These are phyloP conservation scores for Rhagonycha fulva DNA, from an alignment of 2,888 invertebrate genomes.

Conservation along the genomic window DNA sequence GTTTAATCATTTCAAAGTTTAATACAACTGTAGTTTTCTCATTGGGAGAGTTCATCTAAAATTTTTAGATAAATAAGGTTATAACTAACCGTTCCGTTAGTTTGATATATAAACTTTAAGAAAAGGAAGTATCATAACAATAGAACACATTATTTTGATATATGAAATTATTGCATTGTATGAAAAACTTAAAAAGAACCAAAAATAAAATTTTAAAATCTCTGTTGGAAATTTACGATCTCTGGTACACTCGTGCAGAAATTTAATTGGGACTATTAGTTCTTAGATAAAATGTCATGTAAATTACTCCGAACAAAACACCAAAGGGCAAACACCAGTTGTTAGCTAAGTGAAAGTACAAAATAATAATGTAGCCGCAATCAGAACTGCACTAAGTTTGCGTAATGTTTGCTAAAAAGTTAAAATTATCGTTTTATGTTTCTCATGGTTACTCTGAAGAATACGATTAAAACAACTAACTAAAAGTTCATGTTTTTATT, in stretches of 20 bases:
- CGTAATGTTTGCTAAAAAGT: neutral
- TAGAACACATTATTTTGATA: neutral
- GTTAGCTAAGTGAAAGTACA: neutral
- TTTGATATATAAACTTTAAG: neutral
- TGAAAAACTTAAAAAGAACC: neutral
- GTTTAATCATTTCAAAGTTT: neutral
- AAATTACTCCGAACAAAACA: neutral
- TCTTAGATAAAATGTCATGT: neutral
- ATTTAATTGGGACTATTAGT: neutral
- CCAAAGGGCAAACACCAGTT: neutral
- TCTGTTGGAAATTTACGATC: neutral
- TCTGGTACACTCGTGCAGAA: neutral
- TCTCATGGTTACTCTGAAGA: neutral
- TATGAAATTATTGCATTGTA: neutral
- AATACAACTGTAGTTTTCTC: neutral
- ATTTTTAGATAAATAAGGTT: neutral
- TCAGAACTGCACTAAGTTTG: neutral
- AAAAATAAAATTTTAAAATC: neutral
- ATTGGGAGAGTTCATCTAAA: neutral
- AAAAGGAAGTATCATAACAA: neutral
- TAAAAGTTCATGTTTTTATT: neutral
- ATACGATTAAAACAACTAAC: neutral
- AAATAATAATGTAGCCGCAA: neutral
- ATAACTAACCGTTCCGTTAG: neutral
- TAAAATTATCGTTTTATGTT: neutral